Percentiles rank a stretch among this genome's conserved stretches.
phyloP scores from a whole-genome alignment of 2,888 invertebrate species.

The Toxonevra muliebris region DNA sequence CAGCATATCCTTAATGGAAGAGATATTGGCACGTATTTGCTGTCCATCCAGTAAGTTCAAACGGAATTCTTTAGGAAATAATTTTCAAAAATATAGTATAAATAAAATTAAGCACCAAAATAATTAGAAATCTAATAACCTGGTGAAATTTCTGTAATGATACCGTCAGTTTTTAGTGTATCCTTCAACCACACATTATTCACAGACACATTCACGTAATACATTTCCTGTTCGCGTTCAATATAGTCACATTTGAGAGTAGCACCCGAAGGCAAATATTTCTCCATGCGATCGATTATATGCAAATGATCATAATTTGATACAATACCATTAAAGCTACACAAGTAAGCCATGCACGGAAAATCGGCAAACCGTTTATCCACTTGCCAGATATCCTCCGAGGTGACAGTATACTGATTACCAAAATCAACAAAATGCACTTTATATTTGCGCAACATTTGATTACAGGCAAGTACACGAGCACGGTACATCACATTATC shows the following conservation, averaged over 20 bases:
- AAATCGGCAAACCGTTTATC: slow-evolving; percentile 73
- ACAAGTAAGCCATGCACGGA: slow-evolving; percentile 77
- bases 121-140: slow-evolving; percentile 35
- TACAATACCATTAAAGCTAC: slow-evolving; percentile 71
- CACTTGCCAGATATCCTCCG: slow-evolving; percentile 74
- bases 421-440: slow-evolving; percentile 83
- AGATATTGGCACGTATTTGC: slow-evolving; percentile 60
- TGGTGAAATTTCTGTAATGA: slow-evolving; percentile 54
- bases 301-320: slow-evolving; percentile 67
- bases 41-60: slow-evolving; percentile 59
- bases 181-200: slow-evolving; percentile 57
- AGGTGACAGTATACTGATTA: slow-evolving; percentile 73
- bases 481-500: slow-evolving; percentile 79
- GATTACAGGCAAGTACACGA: slow-evolving; percentile 69
- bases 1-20: slow-evolving; percentile 56
- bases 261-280: slow-evolving; percentile 57
- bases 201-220: slow-evolving; percentile 58
- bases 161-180: slow-evolving; percentile 52
- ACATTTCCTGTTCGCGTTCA: slow-evolving; percentile 46
- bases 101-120: background rate
- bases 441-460: slow-evolving; percentile 70
- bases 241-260: slow-evolving; percentile 58
- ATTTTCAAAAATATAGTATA: slow-evolving; percentile 14
- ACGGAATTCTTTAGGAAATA: slow-evolving; percentile 50
- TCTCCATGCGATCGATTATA: slow-evolving; percentile 62